These are phyloP conservation scores for Anguilla pacifica DNA, from an alignment of 2,797 vertebrate genomes.

Conservation along the genomic window DNA sequence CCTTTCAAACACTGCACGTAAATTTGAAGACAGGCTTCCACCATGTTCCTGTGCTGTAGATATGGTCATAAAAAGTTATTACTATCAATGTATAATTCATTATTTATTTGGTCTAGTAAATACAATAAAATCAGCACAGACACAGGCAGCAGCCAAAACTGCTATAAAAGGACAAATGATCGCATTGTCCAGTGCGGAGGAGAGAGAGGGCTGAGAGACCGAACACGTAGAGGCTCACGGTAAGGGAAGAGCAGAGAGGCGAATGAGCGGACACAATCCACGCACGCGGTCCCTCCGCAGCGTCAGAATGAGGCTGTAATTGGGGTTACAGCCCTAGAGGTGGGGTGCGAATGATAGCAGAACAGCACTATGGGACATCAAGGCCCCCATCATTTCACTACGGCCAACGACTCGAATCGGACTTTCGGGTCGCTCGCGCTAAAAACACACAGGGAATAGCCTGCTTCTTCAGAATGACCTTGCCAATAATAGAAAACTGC, in stretches of 20 bases:
- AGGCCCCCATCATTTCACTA: background rate
- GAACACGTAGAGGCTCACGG: background rate
- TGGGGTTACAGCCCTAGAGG: constrained; percentile 22
- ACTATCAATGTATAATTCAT: constrained; percentile 22
- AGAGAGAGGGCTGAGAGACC: background rate
- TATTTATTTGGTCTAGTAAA: background rate
- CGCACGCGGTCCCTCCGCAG: background rate
- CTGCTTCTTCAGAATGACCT: constrained; percentile 17
- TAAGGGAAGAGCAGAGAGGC: background rate
- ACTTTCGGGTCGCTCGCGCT: background rate
- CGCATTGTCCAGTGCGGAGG: background rate
- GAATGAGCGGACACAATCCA: background rate
- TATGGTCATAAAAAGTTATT: background rate
- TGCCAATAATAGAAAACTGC: constrained; percentile 2
- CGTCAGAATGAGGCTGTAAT: background rate
- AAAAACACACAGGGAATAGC: background rate
- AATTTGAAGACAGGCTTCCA: background rate
- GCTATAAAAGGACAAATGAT: background rate
- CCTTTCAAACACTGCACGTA: background rate
- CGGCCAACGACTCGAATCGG: background rate
- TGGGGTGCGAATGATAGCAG: constrained; percentile 5
- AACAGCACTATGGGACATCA: background rate
- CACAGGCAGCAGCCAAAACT: background rate
- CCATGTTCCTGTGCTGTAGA: background rate
- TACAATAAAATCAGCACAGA: constrained; percentile 32